Evolutionary conservation across 2,797 vertebrate species (phyloP), one percentile per base, ranked within the genome.

Genomic region (Cryptoprocta ferox): DNA sequence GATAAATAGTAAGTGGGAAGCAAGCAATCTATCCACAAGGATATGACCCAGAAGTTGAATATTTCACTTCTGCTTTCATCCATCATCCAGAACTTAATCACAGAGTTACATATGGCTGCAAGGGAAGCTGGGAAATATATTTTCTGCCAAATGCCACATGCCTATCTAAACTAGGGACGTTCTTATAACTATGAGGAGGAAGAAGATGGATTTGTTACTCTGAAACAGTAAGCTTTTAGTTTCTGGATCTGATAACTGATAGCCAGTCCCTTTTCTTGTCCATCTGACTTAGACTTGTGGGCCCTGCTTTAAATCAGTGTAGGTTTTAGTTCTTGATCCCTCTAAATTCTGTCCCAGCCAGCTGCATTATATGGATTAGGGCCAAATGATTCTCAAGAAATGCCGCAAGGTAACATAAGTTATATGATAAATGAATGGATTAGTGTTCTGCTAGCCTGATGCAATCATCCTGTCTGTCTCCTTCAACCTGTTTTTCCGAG

Each of bases 321-420:
- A 45, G 12, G 32, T 59, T 92, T 86, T 53, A 82, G 56, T 76
- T 93, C 32, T 71, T 63, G 19, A 81, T 85, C 53, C 16, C 10
- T 91, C 63, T 16, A 68, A 42, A 65, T 66, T 84, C 6, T 53
- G 61, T 61, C 18, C 19, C 30, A n/a, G 15, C 37, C 45, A 95
- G 59, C 42, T 94, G 35, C 11, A 42, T 90, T 88, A 76, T 32
- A 37, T 84, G 73, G 75, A 81, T 91, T 71, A 91, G 35, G 73
- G 37, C 35, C 59, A 89, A 71, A 14, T 37, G 59, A 42, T 65
- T 87, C 65, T 95, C 66, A 78, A 93, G 92, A 95, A 89, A 91
- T 37, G 78, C 35, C 6, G 14, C 50, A 76, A 18, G 71, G 32
- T 91, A 89, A 50, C 19, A 4, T 65, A 80, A 79, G 18, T 59